Percentiles rank a stretch among this genome's conserved stretches.
These are phyloP conservation scores for Drosophila repletoides DNA, from an alignment of 1,140 invertebrate species.

Conservation along the genomic window DNA sequence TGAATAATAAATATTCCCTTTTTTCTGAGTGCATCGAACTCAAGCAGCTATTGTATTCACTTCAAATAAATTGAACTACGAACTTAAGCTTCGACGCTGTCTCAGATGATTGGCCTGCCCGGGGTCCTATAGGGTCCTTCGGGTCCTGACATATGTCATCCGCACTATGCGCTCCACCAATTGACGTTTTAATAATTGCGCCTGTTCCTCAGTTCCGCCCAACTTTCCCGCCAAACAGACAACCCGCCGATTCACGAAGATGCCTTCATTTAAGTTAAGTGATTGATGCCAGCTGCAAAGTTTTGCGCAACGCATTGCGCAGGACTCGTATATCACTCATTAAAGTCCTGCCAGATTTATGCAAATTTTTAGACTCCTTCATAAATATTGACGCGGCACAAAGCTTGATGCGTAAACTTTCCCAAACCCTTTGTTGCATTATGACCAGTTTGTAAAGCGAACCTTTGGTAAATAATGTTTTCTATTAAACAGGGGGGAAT, in stretches of 20 bases:
- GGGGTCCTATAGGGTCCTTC: slow-evolving; percentile 5
- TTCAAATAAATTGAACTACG: too few relatives aligned
- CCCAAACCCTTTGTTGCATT: background rate
- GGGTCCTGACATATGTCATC: slow-evolving; percentile 42
- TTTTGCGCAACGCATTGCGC: slow-evolving; percentile 1
- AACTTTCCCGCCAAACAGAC: background rate
- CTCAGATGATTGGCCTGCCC: slow-evolving; percentile 23
- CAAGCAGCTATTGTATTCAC: too few relatives aligned
- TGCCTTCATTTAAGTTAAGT: slow-evolving; percentile 61
- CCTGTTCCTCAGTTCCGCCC: background rate
- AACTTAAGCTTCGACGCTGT: slow-evolving; percentile 25
- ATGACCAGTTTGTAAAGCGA: background rate
- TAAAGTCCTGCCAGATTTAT: slow-evolving; percentile 23
- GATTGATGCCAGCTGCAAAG: slow-evolving; percentile 58
- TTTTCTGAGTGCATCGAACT: too few relatives aligned
- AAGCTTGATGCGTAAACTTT: background rate
- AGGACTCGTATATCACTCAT: slow-evolving; percentile 3
- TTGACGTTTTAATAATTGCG: slow-evolving; percentile 43
- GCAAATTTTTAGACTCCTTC: slow-evolving; percentile 6
- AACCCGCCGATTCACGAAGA: slow-evolving; percentile 1
- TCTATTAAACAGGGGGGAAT: too few relatives aligned
- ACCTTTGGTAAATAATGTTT: too few relatives aligned
- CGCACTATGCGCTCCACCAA: slow-evolving; percentile 9
- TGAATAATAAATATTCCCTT: too few relatives aligned
- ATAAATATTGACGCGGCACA: slow-evolving; percentile 4